Evolutionary conservation across 30 jellyfish, hydroid and myxozoan species (phyloP).

Genomic region (Aurelia aurita): DNA sequence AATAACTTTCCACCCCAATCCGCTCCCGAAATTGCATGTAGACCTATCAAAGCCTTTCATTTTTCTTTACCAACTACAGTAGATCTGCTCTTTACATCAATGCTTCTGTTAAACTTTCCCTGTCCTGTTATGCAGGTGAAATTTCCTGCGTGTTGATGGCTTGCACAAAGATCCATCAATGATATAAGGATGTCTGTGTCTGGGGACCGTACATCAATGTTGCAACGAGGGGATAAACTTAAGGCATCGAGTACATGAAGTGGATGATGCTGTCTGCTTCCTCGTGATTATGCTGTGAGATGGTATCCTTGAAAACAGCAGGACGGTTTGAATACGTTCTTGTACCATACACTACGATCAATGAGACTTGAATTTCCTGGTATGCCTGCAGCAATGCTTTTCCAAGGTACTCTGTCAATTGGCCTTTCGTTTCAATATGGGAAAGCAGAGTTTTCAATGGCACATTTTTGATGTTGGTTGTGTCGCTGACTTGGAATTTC

Average conservation of each 20-base stretch:
- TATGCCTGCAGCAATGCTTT: constrained; percentile 13
- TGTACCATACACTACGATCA: constrained; percentile 28
- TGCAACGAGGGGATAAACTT: neutral
- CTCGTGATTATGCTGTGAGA: too few relatives aligned
- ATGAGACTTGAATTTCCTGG: neutral
- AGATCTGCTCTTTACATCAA: neutral
- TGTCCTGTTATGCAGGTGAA: neutral
- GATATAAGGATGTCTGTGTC: constrained; percentile 26
- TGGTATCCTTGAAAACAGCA: too few relatives aligned
- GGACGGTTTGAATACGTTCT: neutral
- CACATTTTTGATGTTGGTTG: neutral
- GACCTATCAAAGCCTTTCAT: constrained; percentile 32
- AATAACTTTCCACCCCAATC: constrained; percentile 49
- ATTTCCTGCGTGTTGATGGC: neutral
- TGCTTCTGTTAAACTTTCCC: neutral
- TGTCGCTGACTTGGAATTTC: too few relatives aligned
- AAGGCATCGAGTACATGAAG: too few relatives aligned
- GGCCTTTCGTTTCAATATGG: constrained; percentile 20
- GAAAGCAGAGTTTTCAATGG: constrained; percentile 11
- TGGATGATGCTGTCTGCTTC: too few relatives aligned
- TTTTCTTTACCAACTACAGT: constrained; percentile 8
- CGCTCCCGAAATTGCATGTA: constrained; percentile 38
- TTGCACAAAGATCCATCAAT: constrained; percentile 21
- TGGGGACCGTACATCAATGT: constrained; percentile 28
- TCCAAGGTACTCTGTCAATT: constrained; percentile 31